Percentiles rank a stretch among this genome's conserved stretches.
Conservation (phyloP, 23 tunicate genomes). For the Oikopleura albicans region DNA sequence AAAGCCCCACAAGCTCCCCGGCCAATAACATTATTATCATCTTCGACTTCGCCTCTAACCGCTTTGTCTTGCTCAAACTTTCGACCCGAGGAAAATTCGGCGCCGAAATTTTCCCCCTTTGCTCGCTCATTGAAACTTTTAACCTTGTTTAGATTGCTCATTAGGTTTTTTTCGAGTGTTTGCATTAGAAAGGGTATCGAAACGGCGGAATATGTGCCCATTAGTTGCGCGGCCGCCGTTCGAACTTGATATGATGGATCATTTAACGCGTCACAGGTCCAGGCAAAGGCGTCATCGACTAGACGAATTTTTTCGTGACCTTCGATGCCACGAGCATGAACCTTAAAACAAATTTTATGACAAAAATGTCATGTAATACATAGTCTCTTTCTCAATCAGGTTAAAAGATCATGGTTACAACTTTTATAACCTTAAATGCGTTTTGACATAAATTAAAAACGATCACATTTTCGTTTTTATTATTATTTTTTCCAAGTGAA, state of each 20-base stretch:
- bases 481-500: too few species aligned
- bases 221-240: conserved; percentile 60
- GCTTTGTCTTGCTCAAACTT: conserved; percentile 81
- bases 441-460: too few species aligned
- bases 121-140: conserved; percentile 68
- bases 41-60: conserved; percentile 26
- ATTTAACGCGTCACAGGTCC: conserved; percentile 62
- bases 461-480: too few species aligned
- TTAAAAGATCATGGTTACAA: too few species aligned
- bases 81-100: conserved; percentile 60
- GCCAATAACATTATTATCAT: conserved; percentile 36
- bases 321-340: background rate
- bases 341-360: too few species aligned
- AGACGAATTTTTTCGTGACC: conserved; percentile 48
- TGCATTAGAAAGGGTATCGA: conserved; percentile 55
- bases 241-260: conserved; percentile 35
- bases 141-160: conserved; percentile 45
- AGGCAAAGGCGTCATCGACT: conserved; percentile 75
- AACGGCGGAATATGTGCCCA: conserved; percentile 61
- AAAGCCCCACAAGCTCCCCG: conserved; percentile 98
- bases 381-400: too few species aligned
- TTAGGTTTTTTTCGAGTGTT: conserved; percentile 76
- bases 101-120: conserved; percentile 50
- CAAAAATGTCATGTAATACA: too few species aligned
- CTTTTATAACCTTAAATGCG: too few species aligned